A percentile compares a stretch with the other conserved stretches of the same genome.
Conservation (phyloP, 2,797 vertebrate genomes). For the Sciurus vulgaris region DNA sequence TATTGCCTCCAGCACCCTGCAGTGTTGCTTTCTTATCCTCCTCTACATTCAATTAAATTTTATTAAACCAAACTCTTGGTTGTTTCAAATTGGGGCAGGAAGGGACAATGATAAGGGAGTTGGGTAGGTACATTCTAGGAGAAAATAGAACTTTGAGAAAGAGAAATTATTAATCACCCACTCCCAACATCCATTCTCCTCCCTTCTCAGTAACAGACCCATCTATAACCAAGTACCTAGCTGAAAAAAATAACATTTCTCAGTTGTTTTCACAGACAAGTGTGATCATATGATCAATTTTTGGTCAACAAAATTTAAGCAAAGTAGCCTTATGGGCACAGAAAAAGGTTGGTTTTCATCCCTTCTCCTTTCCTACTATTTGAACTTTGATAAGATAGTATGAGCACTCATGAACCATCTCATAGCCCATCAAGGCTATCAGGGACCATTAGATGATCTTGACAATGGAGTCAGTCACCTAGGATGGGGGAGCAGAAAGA, state of each 20-base stretch:
- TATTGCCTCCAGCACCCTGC: not conserved
- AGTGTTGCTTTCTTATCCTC: not conserved
- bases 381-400: not conserved
- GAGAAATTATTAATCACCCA: not conserved
- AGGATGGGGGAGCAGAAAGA: not conserved
- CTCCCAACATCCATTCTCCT: not conserved
- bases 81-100: not conserved
- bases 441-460: not conserved
- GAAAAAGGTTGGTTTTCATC: not conserved
- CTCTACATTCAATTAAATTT: not conserved
- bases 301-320: not conserved
- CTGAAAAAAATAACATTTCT: conserved; percentile 13
- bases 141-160: not conserved
- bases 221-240: not conserved
- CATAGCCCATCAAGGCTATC: too few relatives aligned
- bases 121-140: not conserved
- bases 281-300: not conserved
- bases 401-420: not conserved
- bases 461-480: not conserved
- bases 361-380: not conserved
- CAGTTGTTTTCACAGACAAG: not conserved
- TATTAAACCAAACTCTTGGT: not conserved
- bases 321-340: not conserved
- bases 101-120: not conserved
- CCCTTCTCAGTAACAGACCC: not conserved